Base-by-base conservation (phyloP, 2,888 invertebrate genomes). In the Drosophila austrosaltans region DNA sequence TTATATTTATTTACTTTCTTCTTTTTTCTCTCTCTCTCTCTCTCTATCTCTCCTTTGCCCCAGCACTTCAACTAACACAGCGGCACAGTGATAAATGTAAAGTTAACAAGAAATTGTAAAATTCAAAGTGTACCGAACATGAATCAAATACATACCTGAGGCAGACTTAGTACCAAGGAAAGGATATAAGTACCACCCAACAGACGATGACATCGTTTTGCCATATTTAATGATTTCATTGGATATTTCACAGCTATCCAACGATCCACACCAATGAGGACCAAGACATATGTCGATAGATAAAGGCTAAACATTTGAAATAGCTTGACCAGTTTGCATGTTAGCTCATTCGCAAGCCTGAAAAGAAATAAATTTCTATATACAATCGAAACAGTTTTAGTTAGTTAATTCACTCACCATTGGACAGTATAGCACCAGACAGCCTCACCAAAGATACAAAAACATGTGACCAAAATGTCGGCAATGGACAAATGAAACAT, bases 401-500 rank as follows among this genome's bases (percentile, higher is more conserved):
- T 36, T 8, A 36, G 28, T 4, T 28, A 28, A 28, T 2, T 8
- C 3, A 25, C 48, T 25, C 4, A 93, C 97, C 97, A 97, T 73
- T 96, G 95, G 0, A 97, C 96, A 0, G 96, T 95, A 64, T 95
- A 95, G 53, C 94, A 95, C 97, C 97, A 97, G 0, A 95, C 94
- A 0, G 96, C 96, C 85, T 97, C 97, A 0, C 96, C 96, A 3
- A 95, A 94, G 74, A 97, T 95, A 90, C 97, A 97, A 91, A 96
- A 96, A 57, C 96, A 93, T 0, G 97, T 96, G 4, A 97, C 97
- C 30, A 97, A 92, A 16, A 97, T 93, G 92, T 97, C 97, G 1
- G 97, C 96, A 60, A 96, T 94, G 12, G 96, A 96, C n/a, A 97
- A 93, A 89, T 97, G 96, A 63, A 96, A 94, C 84, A 97, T 96